Base-by-base conservation (phyloP, 2,797 vertebrate genomes). In the Amazona finschi region DNA sequence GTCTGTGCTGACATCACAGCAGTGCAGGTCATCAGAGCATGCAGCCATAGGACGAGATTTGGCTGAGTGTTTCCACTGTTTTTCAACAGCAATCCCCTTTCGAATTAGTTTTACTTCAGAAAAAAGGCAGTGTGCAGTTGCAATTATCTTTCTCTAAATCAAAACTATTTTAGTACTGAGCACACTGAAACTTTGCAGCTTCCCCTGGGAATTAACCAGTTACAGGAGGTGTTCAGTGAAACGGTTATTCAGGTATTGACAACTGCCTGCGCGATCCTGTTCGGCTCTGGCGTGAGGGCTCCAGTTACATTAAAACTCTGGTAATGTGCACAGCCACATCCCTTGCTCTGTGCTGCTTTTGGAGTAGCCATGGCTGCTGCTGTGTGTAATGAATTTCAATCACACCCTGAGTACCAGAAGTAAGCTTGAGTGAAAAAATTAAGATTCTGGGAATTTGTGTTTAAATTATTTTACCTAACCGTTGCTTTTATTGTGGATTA, bases 261-360 rank as follows among this genome's bases (percentile, higher is more conserved):
- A 78, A 65, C 39, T 19, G 25, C 38, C 33, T 13, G 27, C 3
- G 1, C 1, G 1, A 30, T 78, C 30, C 27, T 47, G 58, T 89
- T 77, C 1, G 1, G 9, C 67, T 82, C 64, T 83, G 62, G 25
- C 1, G 0, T 30, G 57, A 52, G 57, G 49, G 24, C 41, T 91
- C 22, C 38, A 25, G 7, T 38, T 31, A 12, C 60, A 22, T 1
- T 53, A 64, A 66, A 87, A n/a, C 64, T 58, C 87, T 21, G 13
- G 12, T 14, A 25, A 50, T 5, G 5, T 20, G 36, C 43, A 18
- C 2, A 1, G 70, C 65, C 4, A 1, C 8, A 3, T 31, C 58
- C 33, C 49, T 55, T 30, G 24, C 49, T 46, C 72, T 2, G 2
- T 0, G 0, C 61, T 38, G 41, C 55, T 83, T 85, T 52, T 6